Evolutionary conservation across 2,797 vertebrate species (phyloP).

Genomic region (Darevskia nairensis): DNA sequence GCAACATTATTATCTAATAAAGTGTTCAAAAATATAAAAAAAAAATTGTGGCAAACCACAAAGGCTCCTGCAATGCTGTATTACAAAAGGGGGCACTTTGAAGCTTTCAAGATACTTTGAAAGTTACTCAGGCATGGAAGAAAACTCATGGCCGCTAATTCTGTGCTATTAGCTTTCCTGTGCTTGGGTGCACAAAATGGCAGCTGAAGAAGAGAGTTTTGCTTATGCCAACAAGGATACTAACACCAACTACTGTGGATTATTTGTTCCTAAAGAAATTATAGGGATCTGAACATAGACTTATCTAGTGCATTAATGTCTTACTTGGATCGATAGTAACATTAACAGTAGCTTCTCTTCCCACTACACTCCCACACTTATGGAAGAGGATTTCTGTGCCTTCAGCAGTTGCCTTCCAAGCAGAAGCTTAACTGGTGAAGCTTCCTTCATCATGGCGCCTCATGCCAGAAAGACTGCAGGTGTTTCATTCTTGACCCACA

Average conservation of each 20-base stretch:
- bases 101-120: constrained; percentile 33
- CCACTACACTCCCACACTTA: not conserved
- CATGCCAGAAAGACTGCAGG: not conserved
- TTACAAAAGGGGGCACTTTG: constrained; percentile 34
- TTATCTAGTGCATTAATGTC: not conserved
- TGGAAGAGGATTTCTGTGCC: not conserved
- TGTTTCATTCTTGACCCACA: not conserved
- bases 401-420: not conserved
- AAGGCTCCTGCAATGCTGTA: not conserved
- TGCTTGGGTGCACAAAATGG: not conserved
- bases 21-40: not conserved
- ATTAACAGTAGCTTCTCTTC: not conserved
- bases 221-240: not conserved
- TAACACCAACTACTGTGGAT: accelerated
- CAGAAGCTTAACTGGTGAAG: not conserved
- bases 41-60: constrained; percentile 2
- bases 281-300: not conserved
- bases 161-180: constrained; percentile 22
- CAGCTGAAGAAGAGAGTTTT: not conserved
- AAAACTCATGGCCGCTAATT: not conserved
- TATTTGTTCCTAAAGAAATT: not conserved
- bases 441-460: not conserved
- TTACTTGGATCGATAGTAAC: not conserved
- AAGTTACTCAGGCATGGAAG: not conserved
- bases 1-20: constrained; percentile 16